Percentiles rank a stretch among this genome's conserved stretches.
phyloP scores from a whole-genome alignment of 2,113 vertebrate species.

The Puma concolor region DNA sequence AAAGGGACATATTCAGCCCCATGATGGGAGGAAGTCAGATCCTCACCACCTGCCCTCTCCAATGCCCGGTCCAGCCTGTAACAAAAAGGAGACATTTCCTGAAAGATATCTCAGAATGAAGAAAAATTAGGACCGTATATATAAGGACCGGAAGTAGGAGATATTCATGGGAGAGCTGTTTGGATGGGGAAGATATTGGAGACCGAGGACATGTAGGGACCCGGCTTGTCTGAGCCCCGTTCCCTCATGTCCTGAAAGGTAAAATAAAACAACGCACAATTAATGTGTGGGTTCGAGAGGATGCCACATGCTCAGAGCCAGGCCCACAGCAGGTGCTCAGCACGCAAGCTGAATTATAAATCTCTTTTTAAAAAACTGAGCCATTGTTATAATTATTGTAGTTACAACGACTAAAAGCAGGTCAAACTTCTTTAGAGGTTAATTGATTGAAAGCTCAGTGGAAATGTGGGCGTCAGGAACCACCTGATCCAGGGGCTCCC shows the following conservation, averaged over 20 bases:
- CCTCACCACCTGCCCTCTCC: background rate
- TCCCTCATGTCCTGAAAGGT: background rate
- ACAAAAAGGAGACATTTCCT: background rate
- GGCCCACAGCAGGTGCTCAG: background rate
- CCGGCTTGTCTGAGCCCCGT: background rate
- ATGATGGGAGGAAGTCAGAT: accelerated
- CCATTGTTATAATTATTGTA: background rate
- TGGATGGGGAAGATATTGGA: background rate
- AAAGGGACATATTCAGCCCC: background rate
- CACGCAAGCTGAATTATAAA: background rate
- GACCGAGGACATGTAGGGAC: background rate
- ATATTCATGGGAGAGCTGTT: too few species aligned
- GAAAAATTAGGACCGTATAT: background rate
- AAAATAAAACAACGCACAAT: background rate
- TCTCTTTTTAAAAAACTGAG: background rate
- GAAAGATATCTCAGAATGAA: background rate
- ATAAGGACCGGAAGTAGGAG: background rate
- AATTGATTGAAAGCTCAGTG: background rate
- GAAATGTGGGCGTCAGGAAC: background rate
- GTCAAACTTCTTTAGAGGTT: background rate
- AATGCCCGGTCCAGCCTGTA: background rate
- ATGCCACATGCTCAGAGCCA: too few species aligned
- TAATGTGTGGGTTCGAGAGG: accelerated
- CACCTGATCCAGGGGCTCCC: background rate
- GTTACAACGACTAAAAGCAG: background rate